Evolutionary conservation across 2,888 invertebrate genomes (phyloP).

Genomic region (Erebia aethiops): DNA sequence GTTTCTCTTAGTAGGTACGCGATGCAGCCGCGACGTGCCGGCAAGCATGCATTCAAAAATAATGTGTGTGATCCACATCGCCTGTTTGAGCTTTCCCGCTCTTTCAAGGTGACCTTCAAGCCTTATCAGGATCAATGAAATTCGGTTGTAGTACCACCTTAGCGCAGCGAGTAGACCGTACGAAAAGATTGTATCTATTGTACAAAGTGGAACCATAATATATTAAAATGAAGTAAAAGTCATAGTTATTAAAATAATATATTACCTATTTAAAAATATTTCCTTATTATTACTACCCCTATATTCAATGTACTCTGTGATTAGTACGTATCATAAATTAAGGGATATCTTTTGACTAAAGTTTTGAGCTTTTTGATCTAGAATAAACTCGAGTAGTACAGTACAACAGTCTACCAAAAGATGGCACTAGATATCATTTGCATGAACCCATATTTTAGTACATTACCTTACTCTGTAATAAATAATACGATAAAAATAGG

Average conservation of each 20-base stretch:
- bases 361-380: neutral
- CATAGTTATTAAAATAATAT: neutral
- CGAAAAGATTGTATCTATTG: neutral
- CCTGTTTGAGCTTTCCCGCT: constrained; percentile 69
- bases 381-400: neutral
- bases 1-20: constrained; percentile 30
- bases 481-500: no score
- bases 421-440: neutral
- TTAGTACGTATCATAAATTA: neutral
- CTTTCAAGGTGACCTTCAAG: constrained; percentile 75
- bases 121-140: constrained; percentile 53
- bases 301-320: no score
- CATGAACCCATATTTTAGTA: no score
- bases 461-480: no score
- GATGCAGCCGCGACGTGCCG: constrained; percentile 40
- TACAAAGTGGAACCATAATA: neutral
- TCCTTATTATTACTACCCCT: no score
- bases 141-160: constrained; percentile 10
- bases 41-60: constrained; percentile 43
- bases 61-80: constrained; percentile 40
- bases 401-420: neutral
- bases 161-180: no score
- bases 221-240: neutral
- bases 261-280: neutral
- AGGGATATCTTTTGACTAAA: neutral